phyloP scores from a whole-genome alignment of 23 tunicate genomes.

The Styela plicata region DNA sequence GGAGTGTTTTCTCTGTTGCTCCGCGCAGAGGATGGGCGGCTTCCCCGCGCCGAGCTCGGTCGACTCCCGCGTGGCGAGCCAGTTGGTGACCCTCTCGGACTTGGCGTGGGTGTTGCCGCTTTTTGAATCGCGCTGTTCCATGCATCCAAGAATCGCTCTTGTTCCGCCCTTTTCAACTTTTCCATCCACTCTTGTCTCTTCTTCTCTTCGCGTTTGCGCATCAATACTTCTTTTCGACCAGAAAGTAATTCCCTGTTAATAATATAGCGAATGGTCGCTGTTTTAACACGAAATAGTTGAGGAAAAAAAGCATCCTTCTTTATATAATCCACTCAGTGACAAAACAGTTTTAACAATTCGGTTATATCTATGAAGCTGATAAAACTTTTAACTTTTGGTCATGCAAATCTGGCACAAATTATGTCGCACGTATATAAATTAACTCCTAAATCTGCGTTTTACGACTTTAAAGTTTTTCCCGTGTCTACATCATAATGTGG shows the following conservation, averaged over 20 bases:
- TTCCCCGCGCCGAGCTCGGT: not conserved
- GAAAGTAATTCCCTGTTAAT: conserved; percentile 53
- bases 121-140: conserved; percentile 47
- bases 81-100: conserved; percentile 21
- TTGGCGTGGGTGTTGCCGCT: conserved; percentile 25
- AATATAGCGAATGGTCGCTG: too few species aligned
- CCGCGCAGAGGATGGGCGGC: not conserved
- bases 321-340: too few species aligned
- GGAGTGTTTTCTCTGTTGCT: not conserved
- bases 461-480: too few species aligned
- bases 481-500: too few species aligned
- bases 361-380: too few species aligned
- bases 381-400: too few species aligned
- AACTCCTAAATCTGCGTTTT: too few species aligned
- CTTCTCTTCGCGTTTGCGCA: conserved; percentile 44
- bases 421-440: too few species aligned
- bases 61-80: conserved; percentile 40
- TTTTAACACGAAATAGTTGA: too few species aligned
- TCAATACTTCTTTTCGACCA: conserved; percentile 44
- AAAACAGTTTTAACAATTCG: too few species aligned
- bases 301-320: too few species aligned
- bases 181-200: conserved; percentile 21
- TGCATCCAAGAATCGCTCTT: conserved; percentile 31
- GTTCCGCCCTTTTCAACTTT: conserved; percentile 30
- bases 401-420: too few species aligned